These are phyloP conservation scores for Coleophora deauratella DNA, from an alignment of 2,888 invertebrate species.

Conservation along the genomic window DNA sequence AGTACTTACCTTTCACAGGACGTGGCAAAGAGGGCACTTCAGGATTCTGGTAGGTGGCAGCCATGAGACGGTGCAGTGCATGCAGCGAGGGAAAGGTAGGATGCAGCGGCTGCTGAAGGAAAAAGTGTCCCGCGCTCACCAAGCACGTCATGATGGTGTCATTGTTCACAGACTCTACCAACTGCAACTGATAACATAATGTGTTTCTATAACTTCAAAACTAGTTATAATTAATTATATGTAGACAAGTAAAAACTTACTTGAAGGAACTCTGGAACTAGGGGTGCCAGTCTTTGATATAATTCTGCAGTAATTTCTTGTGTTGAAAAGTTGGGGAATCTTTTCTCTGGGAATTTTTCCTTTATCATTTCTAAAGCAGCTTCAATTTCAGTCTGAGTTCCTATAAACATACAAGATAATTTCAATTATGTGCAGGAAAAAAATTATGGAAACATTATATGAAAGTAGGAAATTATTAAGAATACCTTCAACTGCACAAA, in stretches of 20 bases:
- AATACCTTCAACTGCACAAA: slow-evolving; percentile 88
- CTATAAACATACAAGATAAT: slow-evolving; percentile 44
- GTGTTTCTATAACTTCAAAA: too few species aligned
- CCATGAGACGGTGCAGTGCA: slow-evolving; percentile 87
- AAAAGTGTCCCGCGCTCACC: slow-evolving; percentile 90
- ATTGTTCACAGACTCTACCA: slow-evolving; percentile 94
- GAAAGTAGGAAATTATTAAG: slow-evolving; percentile 3
- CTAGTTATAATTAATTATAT: too few species aligned
- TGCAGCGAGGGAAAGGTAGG: slow-evolving; percentile 91
- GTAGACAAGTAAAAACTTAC: slow-evolving; percentile 38
- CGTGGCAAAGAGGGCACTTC: slow-evolving; percentile 87
- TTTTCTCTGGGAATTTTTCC: slow-evolving; percentile 86
- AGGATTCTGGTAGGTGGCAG: slow-evolving; percentile 83
- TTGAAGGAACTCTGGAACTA: slow-evolving; percentile 73
- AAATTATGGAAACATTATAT: slow-evolving; percentile 4
- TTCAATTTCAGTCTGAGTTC: slow-evolving; percentile 84
- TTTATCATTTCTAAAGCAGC: slow-evolving; percentile 88
- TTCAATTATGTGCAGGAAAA: slow-evolving; percentile 1
- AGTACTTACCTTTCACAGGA: slow-evolving; percentile 79
- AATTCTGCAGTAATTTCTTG: slow-evolving; percentile 70
- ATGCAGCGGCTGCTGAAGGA: slow-evolving; percentile 96
- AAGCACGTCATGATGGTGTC: slow-evolving; percentile 93
- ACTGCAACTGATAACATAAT: slow-evolving; percentile 74
- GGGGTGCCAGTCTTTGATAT: slow-evolving; percentile 62
- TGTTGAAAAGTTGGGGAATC: slow-evolving; percentile 86